Evolutionary conservation across 2,113 vertebrate genomes (phyloP).

Genomic region (Catharus fuscescens): DNA sequence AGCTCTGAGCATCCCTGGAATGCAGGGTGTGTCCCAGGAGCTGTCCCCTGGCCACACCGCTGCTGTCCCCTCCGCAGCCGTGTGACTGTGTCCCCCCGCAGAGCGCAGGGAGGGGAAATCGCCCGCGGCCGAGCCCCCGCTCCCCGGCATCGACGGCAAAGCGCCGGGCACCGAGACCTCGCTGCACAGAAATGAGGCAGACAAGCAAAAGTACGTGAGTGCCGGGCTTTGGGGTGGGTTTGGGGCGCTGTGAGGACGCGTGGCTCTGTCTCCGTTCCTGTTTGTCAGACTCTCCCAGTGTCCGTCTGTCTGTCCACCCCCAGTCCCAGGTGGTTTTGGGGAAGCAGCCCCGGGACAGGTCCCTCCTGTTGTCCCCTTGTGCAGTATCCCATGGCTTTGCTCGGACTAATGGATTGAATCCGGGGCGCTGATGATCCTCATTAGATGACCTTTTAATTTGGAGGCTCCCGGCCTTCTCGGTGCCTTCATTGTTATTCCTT

Average conservation of each 20-base stretch:
- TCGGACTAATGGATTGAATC: background rate
- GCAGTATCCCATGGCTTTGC: fast-evolving
- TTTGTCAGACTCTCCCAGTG: fast-evolving
- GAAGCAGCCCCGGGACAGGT: background rate
- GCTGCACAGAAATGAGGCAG: constrained; percentile 83
- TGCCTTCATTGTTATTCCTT: constrained; percentile 60
- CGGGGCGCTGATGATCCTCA: background rate
- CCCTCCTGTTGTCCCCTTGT: background rate
- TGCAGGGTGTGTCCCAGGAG: background rate
- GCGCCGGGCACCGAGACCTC: constrained; percentile 73
- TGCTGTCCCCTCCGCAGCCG: background rate
- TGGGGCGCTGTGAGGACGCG: fast-evolving
- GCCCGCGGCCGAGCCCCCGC: constrained; percentile 60
- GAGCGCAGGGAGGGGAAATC: constrained; percentile 71
- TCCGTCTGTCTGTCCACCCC: fast-evolving
- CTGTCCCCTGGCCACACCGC: background rate
- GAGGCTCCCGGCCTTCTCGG: background rate
- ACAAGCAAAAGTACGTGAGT: constrained; percentile 85
- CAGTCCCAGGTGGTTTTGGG: background rate
- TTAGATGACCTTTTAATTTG: constrained; percentile 17
- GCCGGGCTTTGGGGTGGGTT: fast-evolving
- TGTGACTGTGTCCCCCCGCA: constrained; percentile 40
- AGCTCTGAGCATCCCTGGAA: background rate
- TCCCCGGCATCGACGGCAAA: constrained; percentile 80
- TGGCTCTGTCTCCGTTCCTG: fast-evolving